Base-by-base conservation (phyloP, 2,888 invertebrate species). In the Himalopsyche tibetana region DNA sequence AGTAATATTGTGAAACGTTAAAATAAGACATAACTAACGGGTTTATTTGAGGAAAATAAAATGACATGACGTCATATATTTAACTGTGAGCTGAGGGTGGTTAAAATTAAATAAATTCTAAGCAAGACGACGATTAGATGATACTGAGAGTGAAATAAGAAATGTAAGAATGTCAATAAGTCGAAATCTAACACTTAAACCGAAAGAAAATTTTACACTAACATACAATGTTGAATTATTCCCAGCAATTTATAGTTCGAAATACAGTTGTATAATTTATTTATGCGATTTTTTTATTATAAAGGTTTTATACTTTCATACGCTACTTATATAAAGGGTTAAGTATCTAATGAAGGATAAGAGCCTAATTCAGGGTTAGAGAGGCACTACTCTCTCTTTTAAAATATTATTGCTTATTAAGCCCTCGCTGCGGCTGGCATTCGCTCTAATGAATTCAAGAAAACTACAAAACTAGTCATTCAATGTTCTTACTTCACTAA, bases 331-430 rank as follows among this genome's bases (percentile, higher is more conserved):
- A 45, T 88, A 88, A 88, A 88, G 84, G 79, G 86, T 87, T 84
- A 85, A 82, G 81, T 85, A 69, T 81, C 83, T 86, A 85, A 86
- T 83, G 83, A 87, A 87, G 86, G 85, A 81, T 63, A 74, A 84
- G 85, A 56, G 84, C 81, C 69, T 80, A 42, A 82, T 79, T 36
- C 80, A 80, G 55, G 82, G 86, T 80, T 51, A 74, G 84, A 42
- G 85, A 82, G 83, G 85, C 83, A 55, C 36, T 45, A 80, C 55
- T n/a, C 42, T 83, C 82, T 36, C 82, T 74, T 84, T 87, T 86
- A 87, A 87, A 87, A 87, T 86, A 87, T 85, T 88, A 88, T 88
- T 88, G 88, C 88, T 88, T 86, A 88, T 69, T 85, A 84, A 74
- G 83, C 87, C 85, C 87, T 69, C 80, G 36, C 74, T 15, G 40